Evolutionary conservation across 1,140 invertebrate species (phyloP).

Genomic region (Achatina immaculata): DNA sequence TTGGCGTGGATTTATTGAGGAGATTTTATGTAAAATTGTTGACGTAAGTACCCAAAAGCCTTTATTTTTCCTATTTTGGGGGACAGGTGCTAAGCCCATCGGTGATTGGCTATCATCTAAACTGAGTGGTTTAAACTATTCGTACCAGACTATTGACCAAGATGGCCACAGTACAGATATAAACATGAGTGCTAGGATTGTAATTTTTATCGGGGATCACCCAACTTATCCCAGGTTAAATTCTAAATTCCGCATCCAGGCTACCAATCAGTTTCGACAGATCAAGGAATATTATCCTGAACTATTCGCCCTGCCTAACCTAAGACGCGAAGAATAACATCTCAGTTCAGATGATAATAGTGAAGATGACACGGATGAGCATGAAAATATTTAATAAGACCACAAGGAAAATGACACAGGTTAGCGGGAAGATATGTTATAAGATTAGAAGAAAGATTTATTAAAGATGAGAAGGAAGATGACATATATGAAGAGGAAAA

Average conservation of each 20-base stretch:
- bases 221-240: not conserved
- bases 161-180: not conserved
- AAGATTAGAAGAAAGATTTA: too few species aligned
- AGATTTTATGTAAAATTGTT: not conserved
- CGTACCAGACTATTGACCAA: not conserved
- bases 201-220: not conserved
- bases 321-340: too few species aligned
- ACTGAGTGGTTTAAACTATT: not conserved
- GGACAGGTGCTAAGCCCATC: not conserved
- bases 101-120: not conserved
- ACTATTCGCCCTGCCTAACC: not conserved
- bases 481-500: too few species aligned
- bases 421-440: too few species aligned
- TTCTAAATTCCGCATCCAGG: not conserved
- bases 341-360: too few species aligned
- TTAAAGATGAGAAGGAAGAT: too few species aligned
- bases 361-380: too few species aligned
- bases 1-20: not conserved
- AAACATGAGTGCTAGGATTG: not conserved
- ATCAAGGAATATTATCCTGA: not conserved
- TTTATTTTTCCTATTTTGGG: not conserved
- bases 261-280: not conserved
- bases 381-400: too few species aligned
- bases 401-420: too few species aligned
- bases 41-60: not conserved